These are phyloP conservation scores for Chelonoidis abingdonii DNA, from an alignment of 2,113 vertebrate species.

Conservation along the genomic window DNA sequence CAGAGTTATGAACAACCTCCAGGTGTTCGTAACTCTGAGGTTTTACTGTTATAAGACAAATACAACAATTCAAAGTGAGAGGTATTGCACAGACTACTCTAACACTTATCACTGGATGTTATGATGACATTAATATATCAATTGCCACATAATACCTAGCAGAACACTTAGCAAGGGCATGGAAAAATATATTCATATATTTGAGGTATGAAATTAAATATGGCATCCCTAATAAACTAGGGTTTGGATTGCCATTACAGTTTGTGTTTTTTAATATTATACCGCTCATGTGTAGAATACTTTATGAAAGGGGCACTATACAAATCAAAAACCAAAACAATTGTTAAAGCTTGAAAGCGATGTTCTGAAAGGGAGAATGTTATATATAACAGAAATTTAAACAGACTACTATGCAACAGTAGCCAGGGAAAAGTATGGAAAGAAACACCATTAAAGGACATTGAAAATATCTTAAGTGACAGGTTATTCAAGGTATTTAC, in stretches of 20 bases:
- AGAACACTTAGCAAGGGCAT: neutral
- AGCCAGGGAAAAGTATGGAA: neutral
- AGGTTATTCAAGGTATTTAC: neutral
- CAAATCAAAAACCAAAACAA: neutral
- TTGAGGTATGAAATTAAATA: neutral
- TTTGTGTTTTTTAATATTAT: neutral
- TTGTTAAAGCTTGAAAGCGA: neutral
- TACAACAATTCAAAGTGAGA: neutral
- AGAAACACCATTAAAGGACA: neutral
- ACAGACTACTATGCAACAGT: neutral
- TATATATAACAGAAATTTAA: neutral
- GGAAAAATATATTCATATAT: neutral
- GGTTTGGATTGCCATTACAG: neutral
- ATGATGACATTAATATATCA: neutral
- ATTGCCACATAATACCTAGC: neutral
- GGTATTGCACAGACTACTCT: neutral
- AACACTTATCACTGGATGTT: neutral
- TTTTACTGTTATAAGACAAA: neutral
- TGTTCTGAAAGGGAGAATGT: neutral
- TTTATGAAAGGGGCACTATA: neutral
- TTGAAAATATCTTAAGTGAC: rapidly evolving
- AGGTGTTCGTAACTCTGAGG: too few species aligned
- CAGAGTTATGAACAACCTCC: too few species aligned
- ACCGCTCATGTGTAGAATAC: rapidly evolving
- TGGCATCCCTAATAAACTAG: neutral